Base-by-base conservation (phyloP, 2,113 vertebrate species). In the Myrmecophaga tridactyla region DNA sequence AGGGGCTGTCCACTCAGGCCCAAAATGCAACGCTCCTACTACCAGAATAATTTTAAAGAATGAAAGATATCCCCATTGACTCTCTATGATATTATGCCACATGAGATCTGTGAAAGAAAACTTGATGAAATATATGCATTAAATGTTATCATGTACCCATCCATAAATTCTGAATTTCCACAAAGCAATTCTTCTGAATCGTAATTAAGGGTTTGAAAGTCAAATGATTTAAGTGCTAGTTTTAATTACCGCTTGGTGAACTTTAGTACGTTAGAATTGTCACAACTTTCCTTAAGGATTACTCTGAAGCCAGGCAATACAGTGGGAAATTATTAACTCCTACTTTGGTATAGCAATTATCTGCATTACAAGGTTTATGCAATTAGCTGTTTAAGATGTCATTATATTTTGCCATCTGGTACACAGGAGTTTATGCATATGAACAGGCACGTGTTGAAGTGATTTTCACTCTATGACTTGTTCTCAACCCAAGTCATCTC, bases 391-490 rank as follows among this genome's bases (percentile, higher is more conserved):
- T 98, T 98, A 98, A 98, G 98, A 98, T 98, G 98, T 99, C 98
- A 98, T 99, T 99, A 98, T 98, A 98, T 98, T 98, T 98, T 98
- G 98, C 98, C 98, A 99, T 99, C 98, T 99, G 98, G 98, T 98
- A 98, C 98, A 98, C 98, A 98, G 98, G 98, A 98, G 98, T 98
- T 98, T 98, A 98, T 98, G 98, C 98, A 98, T 98, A 98, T 98
- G 98, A 98, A 98, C 98, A 97, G 98, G 98, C 98, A 98, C 97
- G 97, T 98, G 98, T 97, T 98, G 98, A 98, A 98, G 98, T 98
- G 98, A 98, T 98, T 98, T 98, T 98, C 98, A 98, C 98, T 98
- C 98, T 98, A 98, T 98, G 98, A 98, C 98, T 98, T 98, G 98
- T 98, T 98, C 98, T 98, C 98, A 98, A 97, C 98, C 98, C 98